These are phyloP conservation scores for Lophochroa leadbeateri DNA, from an alignment of 2,113 vertebrate species.

Conservation along the genomic window DNA sequence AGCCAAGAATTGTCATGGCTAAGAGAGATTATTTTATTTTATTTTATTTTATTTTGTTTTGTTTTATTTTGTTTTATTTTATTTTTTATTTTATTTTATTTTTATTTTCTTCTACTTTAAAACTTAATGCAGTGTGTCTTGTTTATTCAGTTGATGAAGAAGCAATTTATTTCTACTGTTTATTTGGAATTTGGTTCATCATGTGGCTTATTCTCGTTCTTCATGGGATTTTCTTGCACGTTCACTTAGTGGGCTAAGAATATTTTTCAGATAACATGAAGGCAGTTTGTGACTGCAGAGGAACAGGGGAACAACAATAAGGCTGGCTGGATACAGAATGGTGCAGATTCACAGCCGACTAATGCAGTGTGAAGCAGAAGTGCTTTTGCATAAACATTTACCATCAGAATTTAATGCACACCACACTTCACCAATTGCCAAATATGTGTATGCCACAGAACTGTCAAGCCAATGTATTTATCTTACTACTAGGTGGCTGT, in stretches of 20 bases:
- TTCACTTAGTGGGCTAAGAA: neutral
- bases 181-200: neutral
- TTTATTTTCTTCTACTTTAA: neutral
- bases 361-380: neutral
- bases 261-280: neutral
- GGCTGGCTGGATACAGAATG: neutral
- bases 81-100: neutral
- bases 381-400: neutral
- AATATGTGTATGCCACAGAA: neutral
- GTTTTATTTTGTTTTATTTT: neutral
- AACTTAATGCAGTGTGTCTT: neutral
- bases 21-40: neutral
- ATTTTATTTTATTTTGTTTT: neutral
- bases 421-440: neutral
- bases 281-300: neutral
- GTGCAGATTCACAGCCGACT: fast-evolving
- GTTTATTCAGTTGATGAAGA: neutral
- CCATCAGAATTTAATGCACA: neutral
- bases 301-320: neutral
- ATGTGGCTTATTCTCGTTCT: neutral
- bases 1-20: neutral
- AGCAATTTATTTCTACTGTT: neutral
- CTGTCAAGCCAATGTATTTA: neutral
- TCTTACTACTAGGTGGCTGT: neutral
- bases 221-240: neutral